Evolutionary conservation across 37 sponge, comb jelly and placozoan genomes (phyloP).

Genomic region (Halisarca cf. caerulea): DNA sequence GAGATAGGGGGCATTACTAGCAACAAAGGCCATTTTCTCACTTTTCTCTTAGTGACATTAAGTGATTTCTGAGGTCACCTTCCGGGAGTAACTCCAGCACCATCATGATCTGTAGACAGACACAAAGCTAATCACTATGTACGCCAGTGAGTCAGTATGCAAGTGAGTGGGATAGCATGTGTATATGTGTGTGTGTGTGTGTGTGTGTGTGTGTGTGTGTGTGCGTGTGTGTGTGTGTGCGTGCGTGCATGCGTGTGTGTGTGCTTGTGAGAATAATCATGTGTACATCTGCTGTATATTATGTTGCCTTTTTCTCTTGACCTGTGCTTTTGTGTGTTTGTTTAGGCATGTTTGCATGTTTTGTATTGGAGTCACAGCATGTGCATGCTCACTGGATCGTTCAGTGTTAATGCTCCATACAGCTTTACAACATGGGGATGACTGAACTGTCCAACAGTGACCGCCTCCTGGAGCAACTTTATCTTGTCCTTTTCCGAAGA

Average conservation of each 20-base stretch:
- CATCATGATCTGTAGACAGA: neutral
- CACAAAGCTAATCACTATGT: neutral
- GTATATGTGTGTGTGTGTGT: too few species aligned
- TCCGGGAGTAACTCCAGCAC: constrained; percentile 18
- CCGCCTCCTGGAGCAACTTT: constrained; percentile 3
- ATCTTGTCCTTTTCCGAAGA: neutral
- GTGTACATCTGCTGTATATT: too few species aligned
- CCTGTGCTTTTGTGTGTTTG: neutral
- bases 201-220: too few species aligned
- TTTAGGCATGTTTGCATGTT: neutral
- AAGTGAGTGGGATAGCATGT: too few species aligned
- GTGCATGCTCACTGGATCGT: constrained; percentile 3
- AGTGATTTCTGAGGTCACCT: constrained; percentile 10
- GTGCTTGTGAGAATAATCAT: too few species aligned
- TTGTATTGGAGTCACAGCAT: too few species aligned
- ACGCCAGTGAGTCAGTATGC: neutral
- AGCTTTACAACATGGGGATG: constrained; percentile 19
- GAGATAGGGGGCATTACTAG: too few species aligned
- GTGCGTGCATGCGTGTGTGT: too few species aligned
- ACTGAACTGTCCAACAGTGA: constrained; percentile 1
- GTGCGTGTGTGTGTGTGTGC: too few species aligned
- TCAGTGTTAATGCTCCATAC: constrained; percentile 6
- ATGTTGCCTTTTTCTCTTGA: too few species aligned
- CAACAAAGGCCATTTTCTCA: too few species aligned
- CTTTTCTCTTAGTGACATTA: constrained; percentile 13